These are phyloP conservation scores for Silurus meridionalis DNA, from an alignment of 2,113 vertebrate genomes.

Conservation along the genomic window DNA sequence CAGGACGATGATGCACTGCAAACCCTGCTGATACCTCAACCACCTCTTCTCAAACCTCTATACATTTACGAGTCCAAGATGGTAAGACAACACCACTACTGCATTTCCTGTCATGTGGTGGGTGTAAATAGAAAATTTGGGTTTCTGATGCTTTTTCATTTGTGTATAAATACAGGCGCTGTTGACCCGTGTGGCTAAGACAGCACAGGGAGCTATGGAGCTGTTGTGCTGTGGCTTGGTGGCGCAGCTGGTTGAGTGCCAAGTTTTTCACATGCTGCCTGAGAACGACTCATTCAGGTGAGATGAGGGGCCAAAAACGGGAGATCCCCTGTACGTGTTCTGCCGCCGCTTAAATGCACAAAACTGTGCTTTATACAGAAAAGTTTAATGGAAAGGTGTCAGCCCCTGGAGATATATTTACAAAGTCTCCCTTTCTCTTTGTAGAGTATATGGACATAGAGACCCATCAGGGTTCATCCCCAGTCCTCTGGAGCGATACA, in stretches of 20 bases:
- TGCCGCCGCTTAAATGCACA: background rate
- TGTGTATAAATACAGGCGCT: conserved; percentile 77
- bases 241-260: conserved; percentile 87
- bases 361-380: background rate
- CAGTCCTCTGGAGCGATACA: conserved; percentile 87
- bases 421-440: background rate
- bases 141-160: background rate
- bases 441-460: conserved; percentile 79
- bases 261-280: conserved; percentile 94
- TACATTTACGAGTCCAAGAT: conserved; percentile 98
- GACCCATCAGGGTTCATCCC: conserved; percentile 91
- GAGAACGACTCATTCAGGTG: conserved; percentile 89
- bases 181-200: conserved; percentile 91
- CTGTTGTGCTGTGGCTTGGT: conserved; percentile 89
- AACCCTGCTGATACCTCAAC: conserved; percentile 86
- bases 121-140: background rate
- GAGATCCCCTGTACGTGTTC: background rate
- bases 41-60: conserved; percentile 88
- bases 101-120: background rate
- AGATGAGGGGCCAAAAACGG: conserved; percentile 36
- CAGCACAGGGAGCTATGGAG: conserved; percentile 85
- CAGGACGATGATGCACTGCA: conserved; percentile 89
- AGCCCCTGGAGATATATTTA: conserved; percentile 7
- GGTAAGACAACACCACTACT: conserved; percentile 70
- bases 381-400: background rate